Evolutionary conservation across 2,113 vertebrate species (phyloP), one percentile per base, ranked within the genome.

Genomic region (Lutjanus erythropterus): DNA sequence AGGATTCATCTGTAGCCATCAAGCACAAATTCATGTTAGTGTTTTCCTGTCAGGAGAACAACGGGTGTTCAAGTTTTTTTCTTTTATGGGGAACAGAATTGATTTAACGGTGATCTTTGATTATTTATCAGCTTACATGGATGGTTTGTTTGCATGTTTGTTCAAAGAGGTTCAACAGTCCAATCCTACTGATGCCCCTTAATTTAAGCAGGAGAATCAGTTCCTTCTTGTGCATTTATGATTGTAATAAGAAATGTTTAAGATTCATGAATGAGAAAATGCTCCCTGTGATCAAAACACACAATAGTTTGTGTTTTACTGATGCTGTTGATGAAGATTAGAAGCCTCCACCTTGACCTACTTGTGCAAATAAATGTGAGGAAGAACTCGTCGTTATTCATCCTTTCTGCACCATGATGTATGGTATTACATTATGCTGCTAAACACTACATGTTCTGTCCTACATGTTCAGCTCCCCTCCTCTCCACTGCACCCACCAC

Each of bases 11-110:
- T 70, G 29, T 23, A 9, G 35, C 18, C 11, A 23, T 70, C 46
- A 76, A 71, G 49, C 66, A 78, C 29, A 53, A 75, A 66, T 42
- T 18, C 7, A 52, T 58, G 47, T 0, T 29, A 10, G 27, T 62
- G 21, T 0, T 18, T 8, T 31, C 12, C 18, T 31, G 5, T 29
- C 46, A 25, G 37, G 11, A 35, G 29, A 41, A 56, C 1, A 2
- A 64, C 2, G 14, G 0, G 29, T 49, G 58, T 58, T 84, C 16
- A 41, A n/a, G 6, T 19, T 78, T 65, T 12, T n/a, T n/a, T n/a
- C n/a, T n/a, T n/a, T n/a, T n/a, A n/a, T 4, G 2, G 6, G 39
- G 14, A 64, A 55, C 21, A 68, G 0, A 35, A 37, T 0, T 25
- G 25, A 59, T 52, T 47, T 55, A n/a, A 18, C 18, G 67, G 15